Base-by-base conservation (phyloP, 2,113 vertebrate genomes). In the Leiothrix lutea region DNA sequence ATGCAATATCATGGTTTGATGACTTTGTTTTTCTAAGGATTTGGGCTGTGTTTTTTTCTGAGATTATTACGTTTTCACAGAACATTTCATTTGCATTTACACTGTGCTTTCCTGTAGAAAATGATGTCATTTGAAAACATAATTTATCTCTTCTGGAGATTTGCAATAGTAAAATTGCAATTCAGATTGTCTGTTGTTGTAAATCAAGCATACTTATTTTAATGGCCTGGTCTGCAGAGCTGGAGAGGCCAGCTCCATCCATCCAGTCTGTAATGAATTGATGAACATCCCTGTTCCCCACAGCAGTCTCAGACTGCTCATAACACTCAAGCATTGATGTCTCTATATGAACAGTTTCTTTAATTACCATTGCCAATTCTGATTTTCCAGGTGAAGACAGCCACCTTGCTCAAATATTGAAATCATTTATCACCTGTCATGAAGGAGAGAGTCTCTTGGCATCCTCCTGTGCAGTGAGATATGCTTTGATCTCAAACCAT, bases 321-420 rank as follows among this genome's bases (percentile, higher is more conserved):
- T 57, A 87, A 62, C 44, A 36, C 47, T 79, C 40, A 58, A 48
- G n/a, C 45, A 77, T 1, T 90, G 87, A 82, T 67, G 56, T 79
- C 91, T 95, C 38, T 82, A 57, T 95, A 73, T 17, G 69, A 87
- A 23, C 19, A 66, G 29, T 29, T 89, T 57, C 73, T 84, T 90
- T 91, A 91, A 89, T 85, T 85, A 90, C 74, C 78, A 51, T 85
- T 75, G 62, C 87, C 84, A 95, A 51, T 91, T 94, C 80, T 72
- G 78, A 92, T 95, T 94, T 94, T 95, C 84, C 89, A 95, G 83
- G 73, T 93, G 72, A 95, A 95, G 25, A 61, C 64, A 92, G 35
- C 33, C 51, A 45, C 72, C 42, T 89, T 65, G 42, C 38, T 65
- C 50, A 92, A 82, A 79, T 36, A 16, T 15, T 81, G 69, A 71